phyloP scores from a whole-genome alignment of 2,113 vertebrate genomes.

The Cacatua alba region DNA sequence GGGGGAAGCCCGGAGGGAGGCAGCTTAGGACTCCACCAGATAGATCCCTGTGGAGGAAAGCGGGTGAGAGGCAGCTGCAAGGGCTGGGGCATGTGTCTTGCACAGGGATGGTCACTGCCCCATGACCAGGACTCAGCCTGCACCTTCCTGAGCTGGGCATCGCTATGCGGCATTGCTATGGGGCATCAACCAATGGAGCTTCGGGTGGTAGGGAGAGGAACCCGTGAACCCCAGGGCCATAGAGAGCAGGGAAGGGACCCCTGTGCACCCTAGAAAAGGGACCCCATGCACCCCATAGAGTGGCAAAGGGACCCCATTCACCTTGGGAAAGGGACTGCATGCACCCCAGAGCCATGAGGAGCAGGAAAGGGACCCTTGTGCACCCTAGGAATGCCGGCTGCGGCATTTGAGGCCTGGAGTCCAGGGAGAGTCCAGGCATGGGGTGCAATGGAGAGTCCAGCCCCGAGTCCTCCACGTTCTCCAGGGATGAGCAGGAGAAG shows the following conservation, averaged over 20 bases:
- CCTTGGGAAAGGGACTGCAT: background rate
- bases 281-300: background rate
- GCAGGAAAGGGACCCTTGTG: background rate
- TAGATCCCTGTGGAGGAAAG: slow-evolving; percentile 59
- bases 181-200: fast-evolving
- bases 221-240: no score
- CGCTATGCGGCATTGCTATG: fast-evolving
- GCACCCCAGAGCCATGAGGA: background rate
- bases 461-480: slow-evolving; percentile 92
- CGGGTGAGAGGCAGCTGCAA: fast-evolving
- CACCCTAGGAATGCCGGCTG: slow-evolving; percentile 21
- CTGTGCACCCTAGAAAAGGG: no score
- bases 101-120: fast-evolving
- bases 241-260: background rate
- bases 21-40: slow-evolving; percentile 63
- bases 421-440: slow-evolving; percentile 84
- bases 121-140: background rate
- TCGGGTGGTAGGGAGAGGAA: background rate
- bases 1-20: background rate
- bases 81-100: fast-evolving
- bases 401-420: slow-evolving; percentile 84
- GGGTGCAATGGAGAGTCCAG: slow-evolving; percentile 90
- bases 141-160: background rate
- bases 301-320: background rate
- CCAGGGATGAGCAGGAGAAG: slow-evolving; percentile 90